These are phyloP conservation scores for Muscicapa adusta DNA, from an alignment of 2,113 vertebrate genomes.

Conservation along the genomic window DNA sequence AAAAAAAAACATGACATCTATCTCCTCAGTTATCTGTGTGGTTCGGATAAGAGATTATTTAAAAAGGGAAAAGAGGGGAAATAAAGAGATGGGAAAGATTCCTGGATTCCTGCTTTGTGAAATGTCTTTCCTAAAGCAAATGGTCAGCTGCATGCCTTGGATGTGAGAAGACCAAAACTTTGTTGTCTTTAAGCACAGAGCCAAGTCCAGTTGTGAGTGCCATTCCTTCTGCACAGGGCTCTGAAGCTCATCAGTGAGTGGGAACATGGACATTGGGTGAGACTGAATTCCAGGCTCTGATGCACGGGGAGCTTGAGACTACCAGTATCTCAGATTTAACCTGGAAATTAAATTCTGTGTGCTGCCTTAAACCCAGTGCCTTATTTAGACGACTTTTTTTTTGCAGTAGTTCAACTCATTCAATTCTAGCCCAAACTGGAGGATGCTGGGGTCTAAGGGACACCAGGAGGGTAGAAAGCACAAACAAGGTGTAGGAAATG, in stretches of 20 bases:
- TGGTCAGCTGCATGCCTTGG: neutral
- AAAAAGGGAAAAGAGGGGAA: neutral
- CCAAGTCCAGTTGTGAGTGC: neutral
- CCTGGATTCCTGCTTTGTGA: neutral
- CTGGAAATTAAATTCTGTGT: neutral
- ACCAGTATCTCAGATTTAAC: neutral
- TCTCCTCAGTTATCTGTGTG: neutral
- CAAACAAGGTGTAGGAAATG: neutral
- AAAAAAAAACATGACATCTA: no score
- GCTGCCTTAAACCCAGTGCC: neutral
- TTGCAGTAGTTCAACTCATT: neutral
- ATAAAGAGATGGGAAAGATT: neutral
- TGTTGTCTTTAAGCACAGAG: neutral
- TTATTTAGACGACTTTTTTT: neutral
- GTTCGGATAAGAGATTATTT: neutral
- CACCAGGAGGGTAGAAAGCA: neutral
- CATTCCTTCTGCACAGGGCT: neutral
- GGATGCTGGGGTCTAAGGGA: neutral
- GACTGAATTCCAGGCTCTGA: neutral
- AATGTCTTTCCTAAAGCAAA: neutral
- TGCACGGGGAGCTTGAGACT: neutral
- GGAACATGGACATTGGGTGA: neutral
- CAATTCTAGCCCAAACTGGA: neutral
- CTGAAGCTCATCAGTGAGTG: neutral
- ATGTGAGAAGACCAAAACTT: neutral